Evolutionary conservation across 2,797 vertebrate species (phyloP), one percentile per base, ranked within the genome.

Genomic region (Acanthurus tractus): DNA sequence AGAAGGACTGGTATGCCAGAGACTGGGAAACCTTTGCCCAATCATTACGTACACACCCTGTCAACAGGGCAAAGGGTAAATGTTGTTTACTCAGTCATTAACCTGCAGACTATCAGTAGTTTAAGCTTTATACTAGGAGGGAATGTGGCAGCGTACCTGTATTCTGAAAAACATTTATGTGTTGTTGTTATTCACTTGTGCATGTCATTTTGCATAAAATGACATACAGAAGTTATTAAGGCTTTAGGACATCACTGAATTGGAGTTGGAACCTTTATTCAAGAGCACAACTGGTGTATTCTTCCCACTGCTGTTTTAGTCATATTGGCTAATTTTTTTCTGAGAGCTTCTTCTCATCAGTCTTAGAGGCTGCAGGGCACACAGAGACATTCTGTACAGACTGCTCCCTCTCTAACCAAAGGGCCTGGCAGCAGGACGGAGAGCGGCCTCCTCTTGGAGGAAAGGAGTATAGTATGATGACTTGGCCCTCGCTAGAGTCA

Each of bases 351-450:
- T 12, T 70, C 38, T 81, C 72, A 4, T 46, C 55, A 6, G 65
- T 49, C 66, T 59, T 42, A 3, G 50, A 61, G 66, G 22, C 78
- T 77, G 69, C 29, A 48, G 50, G 79, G 62, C 59, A 53, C 57
- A 75, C 75, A 55, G 69, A 74, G 69, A 74, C 74, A 67, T 67
- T 86, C 66, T 79, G 63, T 62, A 63, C 82, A 48, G 70, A 25
- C 66, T 29, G 72, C 74, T 70, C 69, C 70, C 75, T 76, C 79
- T 86, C 76, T 64, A 70, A 67, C 79, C 73, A 62, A 80, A 89
- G 70, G 63, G 77, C 63, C 80, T 81, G 84, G 79, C 91, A 90
- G 85, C 85, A 59, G 78, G 81, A 68, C 11, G 57, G 48, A 17
- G 10, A 76, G 77, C 81, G 61, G 77, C 83, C 79, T 78, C 64